These are phyloP conservation scores for Henricia sp. DNA, from an alignment of 53 echinoderm and acorn worm genomes.

Conservation along the genomic window DNA sequence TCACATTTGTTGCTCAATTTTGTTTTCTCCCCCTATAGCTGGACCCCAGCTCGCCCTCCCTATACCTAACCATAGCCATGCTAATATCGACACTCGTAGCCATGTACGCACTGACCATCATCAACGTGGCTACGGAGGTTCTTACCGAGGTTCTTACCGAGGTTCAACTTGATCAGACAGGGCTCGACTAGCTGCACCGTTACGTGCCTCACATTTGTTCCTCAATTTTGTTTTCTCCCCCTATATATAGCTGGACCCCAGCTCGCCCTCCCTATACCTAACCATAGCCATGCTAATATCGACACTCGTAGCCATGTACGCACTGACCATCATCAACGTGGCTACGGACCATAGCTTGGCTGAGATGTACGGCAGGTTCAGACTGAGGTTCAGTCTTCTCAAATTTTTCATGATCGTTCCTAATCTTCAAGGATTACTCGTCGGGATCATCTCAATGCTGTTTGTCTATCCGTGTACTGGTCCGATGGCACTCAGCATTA, in stretches of 20 bases:
- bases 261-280: slow-evolving; percentile 74
- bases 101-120: slow-evolving; percentile 77
- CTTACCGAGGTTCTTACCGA: slow-evolving; percentile 46
- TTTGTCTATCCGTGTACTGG: slow-evolving; percentile 55
- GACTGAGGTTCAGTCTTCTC: slow-evolving; percentile 61
- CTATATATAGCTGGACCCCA: slow-evolving; percentile 56
- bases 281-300: slow-evolving; percentile 58
- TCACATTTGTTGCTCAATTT: neutral
- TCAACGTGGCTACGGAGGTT: slow-evolving; percentile 74
- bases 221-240: neutral
- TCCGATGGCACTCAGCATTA: slow-evolving; percentile 10
- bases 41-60: slow-evolving; percentile 59
- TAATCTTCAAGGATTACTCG: slow-evolving; percentile 65
- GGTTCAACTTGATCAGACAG: neutral
- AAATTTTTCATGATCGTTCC: slow-evolving; percentile 75
- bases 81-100: slow-evolving; percentile 69
- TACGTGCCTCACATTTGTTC: neutral
- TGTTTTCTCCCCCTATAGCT: slow-evolving; percentile 34
- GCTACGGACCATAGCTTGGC: slow-evolving; percentile 55
- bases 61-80: slow-evolving; percentile 67
- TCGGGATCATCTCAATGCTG: slow-evolving; percentile 50
- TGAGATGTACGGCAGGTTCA: slow-evolving; percentile 49
- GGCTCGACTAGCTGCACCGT: neutral
- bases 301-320: slow-evolving; percentile 75
- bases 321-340: slow-evolving; percentile 76